Percentiles rank a stretch among this genome's conserved stretches.
phyloP scores from a whole-genome alignment of 2,797 vertebrate species.

The Rhynchotus rufescens region DNA sequence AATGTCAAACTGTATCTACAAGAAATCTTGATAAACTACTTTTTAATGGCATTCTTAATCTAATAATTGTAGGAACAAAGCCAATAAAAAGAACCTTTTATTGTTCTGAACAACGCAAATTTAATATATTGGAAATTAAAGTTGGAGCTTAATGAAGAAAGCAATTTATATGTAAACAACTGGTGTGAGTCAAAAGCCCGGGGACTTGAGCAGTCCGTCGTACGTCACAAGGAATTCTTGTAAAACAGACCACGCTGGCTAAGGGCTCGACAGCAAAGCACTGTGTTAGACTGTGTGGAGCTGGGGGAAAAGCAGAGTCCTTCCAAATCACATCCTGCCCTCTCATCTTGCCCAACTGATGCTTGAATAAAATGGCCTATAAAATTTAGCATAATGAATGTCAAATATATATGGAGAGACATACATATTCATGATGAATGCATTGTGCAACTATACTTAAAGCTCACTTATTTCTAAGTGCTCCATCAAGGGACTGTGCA shows the following conservation, averaged over 20 bases:
- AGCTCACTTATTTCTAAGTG: not conserved
- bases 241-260: not conserved
- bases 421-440: not conserved
- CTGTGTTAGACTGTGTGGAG: accelerated
- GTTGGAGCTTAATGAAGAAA: constrained; percentile 64
- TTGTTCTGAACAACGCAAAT: constrained; percentile 50
- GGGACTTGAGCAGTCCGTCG: not conserved
- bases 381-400: not conserved
- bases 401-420: not conserved
- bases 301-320: not conserved
- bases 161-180: constrained; percentile 59
- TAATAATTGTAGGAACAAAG: constrained; percentile 72
- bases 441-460: not conserved
- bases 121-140: constrained; percentile 69
- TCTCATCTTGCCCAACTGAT: not conserved
- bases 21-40: constrained; percentile 42
- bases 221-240: not conserved
- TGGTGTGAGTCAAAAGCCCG: constrained; percentile 40
- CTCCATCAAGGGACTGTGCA: not conserved
- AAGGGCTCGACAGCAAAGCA: not conserved
- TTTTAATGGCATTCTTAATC: constrained; percentile 61
- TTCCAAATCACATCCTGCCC: accelerated
- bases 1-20: not conserved
- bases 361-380: not conserved
- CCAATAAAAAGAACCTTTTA: constrained; percentile 49